Base-by-base conservation (phyloP, 2,113 vertebrate genomes). In the Heterotis niloticus region DNA sequence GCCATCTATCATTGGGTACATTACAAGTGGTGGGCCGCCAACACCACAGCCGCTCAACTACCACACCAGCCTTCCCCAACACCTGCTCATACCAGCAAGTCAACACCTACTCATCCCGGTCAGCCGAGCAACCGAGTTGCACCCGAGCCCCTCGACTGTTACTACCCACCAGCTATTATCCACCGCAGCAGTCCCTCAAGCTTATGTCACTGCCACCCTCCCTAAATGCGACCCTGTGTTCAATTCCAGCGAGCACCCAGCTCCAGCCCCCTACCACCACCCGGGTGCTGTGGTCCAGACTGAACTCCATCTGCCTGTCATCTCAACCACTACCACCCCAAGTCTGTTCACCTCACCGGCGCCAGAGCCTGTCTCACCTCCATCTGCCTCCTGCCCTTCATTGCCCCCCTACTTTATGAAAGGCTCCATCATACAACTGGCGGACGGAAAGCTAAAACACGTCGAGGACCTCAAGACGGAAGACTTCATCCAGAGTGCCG, bases 51-150 rank as follows among this genome's bases (percentile, higher is more conserved):
- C 77, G 0, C 88, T 95, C 64, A 94, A 96, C 70, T 98, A 98
- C 80, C 95, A 95, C 0, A 82, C 95, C 83, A 89, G 92, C 79
- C 93, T 99, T 82, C 94, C 96, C 0, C 98, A 96, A 87, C 97
- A 98, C 87, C 90, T 98, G 85, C 94, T 99, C 81, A 98, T 98
- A 88, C 96, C 96, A 0, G 95, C 96, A 79, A 92, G 94, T 29
- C 97, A 98, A 87, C 96, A 97, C 77, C 93, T 99, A 79, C 93
- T 99, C 85, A 98, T 99, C 74, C 97, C 97, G 0, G 96, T 99
- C 0, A 90, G 93, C 88, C 60, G 90, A 91, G 82, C 84, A 71
- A 78, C 88, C 62, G 93, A 96, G 1, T 88, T 94, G 0, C 96
- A 96, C 72, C 92, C 93, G 0, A 80, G 91, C n/a, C 90, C 93